Percentiles rank a stretch among this genome's conserved stretches.
These are phyloP conservation scores for Germaria angustata DNA, from an alignment of 2,888 invertebrate genomes.

Conservation along the genomic window DNA sequence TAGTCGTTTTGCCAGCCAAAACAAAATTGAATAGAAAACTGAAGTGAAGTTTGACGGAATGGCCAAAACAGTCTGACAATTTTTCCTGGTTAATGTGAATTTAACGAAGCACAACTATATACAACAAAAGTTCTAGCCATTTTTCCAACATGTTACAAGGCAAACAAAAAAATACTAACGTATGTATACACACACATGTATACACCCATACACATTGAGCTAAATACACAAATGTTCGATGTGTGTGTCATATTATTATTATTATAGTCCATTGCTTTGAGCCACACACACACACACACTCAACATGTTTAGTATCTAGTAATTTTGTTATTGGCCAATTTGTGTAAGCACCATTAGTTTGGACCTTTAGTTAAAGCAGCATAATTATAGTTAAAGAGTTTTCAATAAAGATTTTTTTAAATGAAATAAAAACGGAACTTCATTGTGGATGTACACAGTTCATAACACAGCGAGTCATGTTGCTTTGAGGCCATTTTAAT, in stretches of 20 bases:
- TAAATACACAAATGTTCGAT: too few species aligned
- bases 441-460: neutral
- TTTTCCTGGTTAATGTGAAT: conserved; percentile 33
- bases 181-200: neutral
- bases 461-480: neutral
- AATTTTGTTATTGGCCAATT: conserved; percentile 45
- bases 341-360: conserved; percentile 57
- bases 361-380: conserved; percentile 34
- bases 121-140: conserved; percentile 13
- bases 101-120: conserved; percentile 48
- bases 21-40: neutral
- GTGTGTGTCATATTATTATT: neutral
- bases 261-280: neutral
- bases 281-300: neutral
- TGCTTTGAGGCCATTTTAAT: neutral
- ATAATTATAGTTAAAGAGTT: conserved; percentile 57
- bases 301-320: neutral
- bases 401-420: conserved; percentile 42
- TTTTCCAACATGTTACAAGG: neutral
- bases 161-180: neutral
- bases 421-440: neutral
- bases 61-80: conserved; percentile 32
- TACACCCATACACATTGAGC: neutral
- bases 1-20: neutral
- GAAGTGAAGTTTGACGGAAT: neutral